Base-by-base conservation (phyloP, 1,140 invertebrate genomes). In the Listronotus oregonensis region DNA sequence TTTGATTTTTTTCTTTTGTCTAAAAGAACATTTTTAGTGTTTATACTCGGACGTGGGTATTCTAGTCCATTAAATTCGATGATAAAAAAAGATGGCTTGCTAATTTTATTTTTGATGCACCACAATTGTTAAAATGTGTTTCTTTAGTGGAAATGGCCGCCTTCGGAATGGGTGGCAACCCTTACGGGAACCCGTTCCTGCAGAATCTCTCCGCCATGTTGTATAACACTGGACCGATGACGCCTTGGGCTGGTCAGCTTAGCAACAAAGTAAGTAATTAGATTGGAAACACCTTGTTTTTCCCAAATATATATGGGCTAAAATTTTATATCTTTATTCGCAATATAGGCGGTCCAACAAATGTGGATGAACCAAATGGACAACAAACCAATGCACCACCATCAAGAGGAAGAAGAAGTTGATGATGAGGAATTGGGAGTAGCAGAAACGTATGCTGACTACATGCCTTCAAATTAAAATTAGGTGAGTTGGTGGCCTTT, bases 391-490 rank as follows among this genome's bases (percentile, higher is more conserved):
- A 70, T 66, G 44, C 74, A 73, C 27, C 75, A 77, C 46, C 74
- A 79, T 63, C 75, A 79, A 55, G 77, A 78, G 47, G 74, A 74
- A 67, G 70, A 68, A 54, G 64, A 95, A 73, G 92, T 88, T 4
- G 95, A 98, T 67, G 96, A 98, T 72, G 96, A 99, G 79, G 94
- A 97, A 73, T 90, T 99, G 85, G 95, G 95, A 14, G 94, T 97
- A 32, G 96, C 96, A 0, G 97, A 99, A 82, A 99, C 97, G 0
- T 99, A 98, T 78, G 89, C 94, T 17, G 95, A 98, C 75, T 99
- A 99, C 76, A 97, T 95, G 91, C 97, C 97, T 6, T 86, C 89
- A 1, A 99, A 86, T 85, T 99, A 68, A 96, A 96, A 81, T 82
- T 98, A 50, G 64, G 64, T 58, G 60, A 51, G 11, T 27, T 5